These are phyloP conservation scores for Eufriesea mexicana DNA, from an alignment of 1,140 invertebrate species.

Conservation along the genomic window DNA sequence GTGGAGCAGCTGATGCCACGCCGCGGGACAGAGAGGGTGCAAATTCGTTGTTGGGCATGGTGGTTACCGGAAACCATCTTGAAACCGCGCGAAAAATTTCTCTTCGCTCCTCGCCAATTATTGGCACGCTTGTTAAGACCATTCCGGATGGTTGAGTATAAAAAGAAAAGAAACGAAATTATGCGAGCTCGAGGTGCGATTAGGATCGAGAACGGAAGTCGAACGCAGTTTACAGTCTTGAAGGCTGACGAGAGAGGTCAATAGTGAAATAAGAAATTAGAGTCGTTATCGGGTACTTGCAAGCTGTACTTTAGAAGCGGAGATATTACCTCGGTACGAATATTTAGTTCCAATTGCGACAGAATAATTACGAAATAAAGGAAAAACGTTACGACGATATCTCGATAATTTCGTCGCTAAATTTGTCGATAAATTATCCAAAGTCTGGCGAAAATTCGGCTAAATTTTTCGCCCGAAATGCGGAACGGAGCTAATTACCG, in stretches of 20 bases:
- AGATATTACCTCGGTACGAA: no score
- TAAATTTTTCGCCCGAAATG: neutral
- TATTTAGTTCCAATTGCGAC: no score
- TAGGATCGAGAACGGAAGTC: neutral
- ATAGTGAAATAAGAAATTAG: neutral
- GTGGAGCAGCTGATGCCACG: constrained; percentile 73
- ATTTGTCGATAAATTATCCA: neutral
- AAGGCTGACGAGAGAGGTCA: neutral
- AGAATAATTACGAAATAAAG: no score
- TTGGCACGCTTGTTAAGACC: neutral
- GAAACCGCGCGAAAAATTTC: constrained; percentile 4
- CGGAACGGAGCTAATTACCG: constrained; percentile 20
- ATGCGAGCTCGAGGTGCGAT: neutral
- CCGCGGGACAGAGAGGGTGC: constrained; percentile 47
- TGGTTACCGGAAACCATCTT: constrained; percentile 27
- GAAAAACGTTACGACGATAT: no score
- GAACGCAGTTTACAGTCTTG: neutral
- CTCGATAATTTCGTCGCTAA: no score
- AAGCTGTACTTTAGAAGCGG: neutral
- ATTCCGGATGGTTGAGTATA: constrained; percentile 4
- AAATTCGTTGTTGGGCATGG: constrained; percentile 49
- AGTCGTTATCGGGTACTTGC: neutral
- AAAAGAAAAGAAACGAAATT: neutral
- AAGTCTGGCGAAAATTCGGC: neutral
- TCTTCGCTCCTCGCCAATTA: constrained; percentile 27